Percentiles rank a stretch among this genome's conserved stretches.
Evolutionary conservation across 2,888 invertebrate genomes (phyloP).

Genomic region (Pristionchus arcanus): DNA sequence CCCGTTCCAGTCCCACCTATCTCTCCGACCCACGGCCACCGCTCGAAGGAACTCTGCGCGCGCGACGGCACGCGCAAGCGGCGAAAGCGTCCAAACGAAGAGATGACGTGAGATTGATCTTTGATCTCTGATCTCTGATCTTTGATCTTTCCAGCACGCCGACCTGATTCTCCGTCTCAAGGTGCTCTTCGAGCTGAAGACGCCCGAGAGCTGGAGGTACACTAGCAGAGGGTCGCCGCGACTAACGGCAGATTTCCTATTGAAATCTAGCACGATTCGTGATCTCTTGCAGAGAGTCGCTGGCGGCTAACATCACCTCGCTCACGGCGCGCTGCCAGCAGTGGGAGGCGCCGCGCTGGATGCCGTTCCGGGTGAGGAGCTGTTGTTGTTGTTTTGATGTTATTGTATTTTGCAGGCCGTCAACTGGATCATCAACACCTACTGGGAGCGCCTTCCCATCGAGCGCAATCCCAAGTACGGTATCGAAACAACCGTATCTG

Average conservation of each 20-base stretch:
- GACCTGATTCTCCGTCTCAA: not conserved
- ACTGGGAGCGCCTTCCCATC: not conserved
- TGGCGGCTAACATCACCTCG: not conserved
- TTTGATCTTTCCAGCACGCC: not conserved
- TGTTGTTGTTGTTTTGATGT: not conserved
- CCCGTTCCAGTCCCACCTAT: not conserved
- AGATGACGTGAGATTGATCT: not conserved
- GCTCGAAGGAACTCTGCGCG: not conserved
- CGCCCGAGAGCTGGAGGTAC: constrained; percentile 28
- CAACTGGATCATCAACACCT: not conserved
- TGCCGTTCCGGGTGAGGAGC: not conserved
- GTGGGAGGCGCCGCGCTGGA: not conserved
- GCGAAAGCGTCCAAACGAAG: not conserved
- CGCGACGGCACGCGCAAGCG: not conserved
- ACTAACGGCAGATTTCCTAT: not conserved
- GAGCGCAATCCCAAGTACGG: not conserved
- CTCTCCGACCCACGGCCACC: not conserved
- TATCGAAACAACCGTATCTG: not conserved
- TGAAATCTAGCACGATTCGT: not conserved
- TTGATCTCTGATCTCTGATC: not conserved
- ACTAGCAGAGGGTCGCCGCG: not conserved
- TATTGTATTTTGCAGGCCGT: not conserved
- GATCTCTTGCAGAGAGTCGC: not conserved
- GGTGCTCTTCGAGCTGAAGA: not conserved
- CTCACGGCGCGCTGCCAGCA: constrained; percentile 1